Base-by-base conservation (phyloP, 1,140 invertebrate species). In the Platyscapa corneri region DNA sequence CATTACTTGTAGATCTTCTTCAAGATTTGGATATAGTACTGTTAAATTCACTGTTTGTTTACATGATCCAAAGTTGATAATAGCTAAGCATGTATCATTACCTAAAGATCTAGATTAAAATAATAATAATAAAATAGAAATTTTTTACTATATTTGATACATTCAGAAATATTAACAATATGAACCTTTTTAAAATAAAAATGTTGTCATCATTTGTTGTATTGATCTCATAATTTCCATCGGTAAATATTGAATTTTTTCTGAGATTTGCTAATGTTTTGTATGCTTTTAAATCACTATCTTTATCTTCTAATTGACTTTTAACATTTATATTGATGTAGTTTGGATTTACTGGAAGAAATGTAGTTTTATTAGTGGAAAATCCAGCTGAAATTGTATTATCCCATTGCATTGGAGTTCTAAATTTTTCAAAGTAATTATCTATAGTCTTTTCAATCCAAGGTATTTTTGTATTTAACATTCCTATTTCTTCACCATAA, bases 331-430 rank as follows among this genome's bases (percentile, higher is more conserved):
- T 89, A 0, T 87, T 88, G n/a, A 86, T 79, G 86, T 94, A 96
- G 86, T 95, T 93, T 0, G 92, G 86, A 87, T 94, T 93, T 1
- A 96, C 90, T 5, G 96, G 96, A 23, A 97, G 89, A 96, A 96
- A 97, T 0, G 96, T 95, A 2, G 88, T 94, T 0, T 93, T 89
- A 20, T 90, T 94, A 0, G 90, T 93, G 0, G 95, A 95, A 88
- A 97, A 97, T 87, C 95, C 96, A n/a, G 96, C 96, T 89, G 87
- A 0, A 89, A 23, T 56, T 32, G 77, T 88, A 65, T 91, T 90
- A 86, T 95, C 94, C 97, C 97, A 97, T 87, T 97, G 96, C 93
- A 96, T 97, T 0, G 97, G 96, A 0, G 96, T 96, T 14, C 96
- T 94, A n/a, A 90, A 92, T 0, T 95, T 95, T n/a, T n/a, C n/a